Percentiles rank a stretch among this genome's conserved stretches.
phyloP scores from a whole-genome alignment of 1,140 invertebrate genomes.

The Plectus sambesii region DNA sequence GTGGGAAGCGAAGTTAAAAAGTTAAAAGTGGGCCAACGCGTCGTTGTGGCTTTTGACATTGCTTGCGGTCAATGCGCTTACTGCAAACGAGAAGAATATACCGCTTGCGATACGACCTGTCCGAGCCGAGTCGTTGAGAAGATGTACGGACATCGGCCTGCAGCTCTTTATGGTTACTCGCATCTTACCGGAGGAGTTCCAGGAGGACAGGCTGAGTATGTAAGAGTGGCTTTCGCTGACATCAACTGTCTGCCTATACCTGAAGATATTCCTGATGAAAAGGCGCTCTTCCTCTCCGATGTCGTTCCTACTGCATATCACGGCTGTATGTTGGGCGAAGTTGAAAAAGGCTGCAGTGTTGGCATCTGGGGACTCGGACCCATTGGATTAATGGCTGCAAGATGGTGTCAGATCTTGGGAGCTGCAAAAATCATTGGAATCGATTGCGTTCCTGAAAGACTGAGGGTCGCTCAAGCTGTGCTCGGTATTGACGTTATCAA shows the following conservation, averaged over 20 bases:
- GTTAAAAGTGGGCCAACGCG: slow-evolving; percentile 18
- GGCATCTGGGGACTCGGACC: slow-evolving; percentile 21
- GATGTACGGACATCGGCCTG: slow-evolving; percentile 15
- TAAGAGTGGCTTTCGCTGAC: slow-evolving; percentile 22
- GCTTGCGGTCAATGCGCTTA: slow-evolving; percentile 19
- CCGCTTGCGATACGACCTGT: slow-evolving; percentile 21
- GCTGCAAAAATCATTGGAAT: slow-evolving; percentile 17
- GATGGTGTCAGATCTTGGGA: slow-evolving; percentile 22
- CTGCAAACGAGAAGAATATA: slow-evolving; percentile 18
- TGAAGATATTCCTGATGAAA: slow-evolving; percentile 20
- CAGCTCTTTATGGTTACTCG: slow-evolving; percentile 20
- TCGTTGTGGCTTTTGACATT: slow-evolving; percentile 17
- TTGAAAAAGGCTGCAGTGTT: slow-evolving; percentile 16
- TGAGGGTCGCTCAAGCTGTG: slow-evolving; percentile 8
- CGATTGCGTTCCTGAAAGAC: slow-evolving; percentile 16
- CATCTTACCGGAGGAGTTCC: slow-evolving; percentile 19
- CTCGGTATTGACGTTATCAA: slow-evolving; percentile 20
- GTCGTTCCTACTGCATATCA: slow-evolving; percentile 23
- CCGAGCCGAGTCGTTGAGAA: slow-evolving; percentile 12
- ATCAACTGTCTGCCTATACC: slow-evolving; percentile 21
- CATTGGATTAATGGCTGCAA: slow-evolving; percentile 17
- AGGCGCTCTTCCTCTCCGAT: slow-evolving; percentile 23
- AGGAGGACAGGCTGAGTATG: slow-evolving; percentile 22
- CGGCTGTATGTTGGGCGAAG: slow-evolving; percentile 15
- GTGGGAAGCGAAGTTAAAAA: slow-evolving; percentile 15